A percentile compares a stretch with the other conserved stretches of the same genome.
phyloP scores from a whole-genome alignment of 2,797 vertebrate species.

The Intellagama lesueurii region DNA sequence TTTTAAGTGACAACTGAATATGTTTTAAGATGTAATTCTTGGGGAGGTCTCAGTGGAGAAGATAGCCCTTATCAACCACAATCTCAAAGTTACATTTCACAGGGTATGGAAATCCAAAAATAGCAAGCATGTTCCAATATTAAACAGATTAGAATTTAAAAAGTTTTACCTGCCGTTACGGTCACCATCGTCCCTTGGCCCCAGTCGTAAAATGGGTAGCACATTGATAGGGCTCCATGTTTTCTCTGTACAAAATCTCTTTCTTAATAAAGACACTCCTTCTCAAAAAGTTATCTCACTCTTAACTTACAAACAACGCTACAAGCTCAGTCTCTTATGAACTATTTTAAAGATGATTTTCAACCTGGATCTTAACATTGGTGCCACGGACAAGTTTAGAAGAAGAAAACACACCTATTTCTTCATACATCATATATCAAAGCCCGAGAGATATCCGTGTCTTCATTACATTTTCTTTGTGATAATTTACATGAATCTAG shows the following conservation, averaged over 20 bases:
- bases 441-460: not conserved
- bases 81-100: not conserved
- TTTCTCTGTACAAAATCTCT: not conserved
- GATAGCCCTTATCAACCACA: not conserved
- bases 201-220: constrained; percentile 62
- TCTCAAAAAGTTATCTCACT: no score
- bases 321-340: not conserved
- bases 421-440: not conserved
- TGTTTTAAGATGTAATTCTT: not conserved
- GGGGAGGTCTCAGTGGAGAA: not conserved
- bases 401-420: not conserved
- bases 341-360: not conserved
- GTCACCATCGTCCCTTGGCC: constrained; percentile 66
- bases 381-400: not conserved
- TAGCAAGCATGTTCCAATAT: not conserved
- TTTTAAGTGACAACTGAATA: not conserved
- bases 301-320: not conserved
- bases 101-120: not conserved
- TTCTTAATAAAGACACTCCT: not conserved
- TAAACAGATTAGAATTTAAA: not conserved
- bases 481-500: not conserved
- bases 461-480: not conserved
- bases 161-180: constrained; percentile 67
- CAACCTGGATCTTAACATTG: not conserved
- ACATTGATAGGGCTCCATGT: not conserved